phyloP scores from a whole-genome alignment of 2,797 vertebrate species.

The Coregonus suidteri region DNA sequence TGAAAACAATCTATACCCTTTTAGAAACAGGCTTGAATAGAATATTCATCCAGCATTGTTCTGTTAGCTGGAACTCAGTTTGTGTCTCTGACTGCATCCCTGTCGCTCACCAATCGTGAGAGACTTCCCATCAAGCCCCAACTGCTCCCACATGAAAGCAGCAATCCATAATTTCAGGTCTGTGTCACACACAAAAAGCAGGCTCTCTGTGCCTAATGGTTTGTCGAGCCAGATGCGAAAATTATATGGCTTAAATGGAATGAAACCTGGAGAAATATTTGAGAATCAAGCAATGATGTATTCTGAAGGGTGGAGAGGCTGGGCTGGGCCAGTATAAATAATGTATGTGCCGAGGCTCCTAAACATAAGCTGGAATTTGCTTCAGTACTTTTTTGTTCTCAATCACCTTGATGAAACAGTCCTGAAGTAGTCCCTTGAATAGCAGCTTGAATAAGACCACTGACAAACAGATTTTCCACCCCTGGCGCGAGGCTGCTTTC shows the following conservation, averaged over 20 bases:
- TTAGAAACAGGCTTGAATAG: conserved; percentile 57
- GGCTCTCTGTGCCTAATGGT: conserved; percentile 64
- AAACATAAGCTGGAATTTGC: conserved; percentile 85
- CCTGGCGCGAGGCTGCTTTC: conserved; percentile 87
- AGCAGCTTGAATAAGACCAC: conserved; percentile 82
- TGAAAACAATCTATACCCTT: conserved; percentile 15
- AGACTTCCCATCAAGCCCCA: conserved; percentile 65
- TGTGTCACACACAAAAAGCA: conserved; percentile 61
- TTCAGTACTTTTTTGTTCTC: conserved; percentile 85
- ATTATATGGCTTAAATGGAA: conserved; percentile 65
- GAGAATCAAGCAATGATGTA: conserved; percentile 73
- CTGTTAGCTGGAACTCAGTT: conserved; percentile 54
- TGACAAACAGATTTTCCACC: conserved; percentile 91
- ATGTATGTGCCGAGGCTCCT: conserved; percentile 77
- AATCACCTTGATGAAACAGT: conserved; percentile 94
- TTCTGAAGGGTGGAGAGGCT: conserved; percentile 56
- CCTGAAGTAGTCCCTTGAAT: conserved; percentile 76
- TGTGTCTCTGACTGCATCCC: conserved; percentile 69
- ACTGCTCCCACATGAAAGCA: conserved; percentile 65
- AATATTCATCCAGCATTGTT: conserved; percentile 69
- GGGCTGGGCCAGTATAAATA: conserved; percentile 71
- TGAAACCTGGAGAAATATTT: conserved; percentile 70
- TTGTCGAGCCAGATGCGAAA: conserved; percentile 62
- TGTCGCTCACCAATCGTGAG: conserved; percentile 70
- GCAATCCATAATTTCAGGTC: conserved; percentile 78